These are phyloP conservation scores for Cossypha heuglini DNA, from an alignment of 2,797 vertebrate species.

Conservation along the genomic window DNA sequence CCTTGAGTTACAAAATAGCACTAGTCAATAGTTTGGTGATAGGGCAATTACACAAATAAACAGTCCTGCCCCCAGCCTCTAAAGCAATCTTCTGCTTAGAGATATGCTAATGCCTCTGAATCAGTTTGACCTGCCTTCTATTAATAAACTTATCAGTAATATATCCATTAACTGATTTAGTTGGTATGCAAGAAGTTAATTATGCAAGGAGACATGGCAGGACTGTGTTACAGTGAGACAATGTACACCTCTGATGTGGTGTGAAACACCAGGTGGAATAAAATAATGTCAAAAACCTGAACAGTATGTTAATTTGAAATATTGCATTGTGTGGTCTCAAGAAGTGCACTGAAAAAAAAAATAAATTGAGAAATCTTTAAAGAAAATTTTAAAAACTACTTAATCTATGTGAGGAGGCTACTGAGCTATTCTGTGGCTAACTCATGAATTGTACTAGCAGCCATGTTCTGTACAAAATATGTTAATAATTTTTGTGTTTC, in stretches of 20 bases:
- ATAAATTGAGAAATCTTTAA: neutral
- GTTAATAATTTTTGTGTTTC: neutral
- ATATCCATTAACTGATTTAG: constrained; percentile 32
- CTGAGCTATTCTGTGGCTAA: neutral
- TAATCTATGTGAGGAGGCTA: neutral
- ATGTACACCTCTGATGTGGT: neutral
- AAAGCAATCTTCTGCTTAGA: neutral
- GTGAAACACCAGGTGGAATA: neutral
- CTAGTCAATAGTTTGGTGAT: neutral
- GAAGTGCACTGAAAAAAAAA: neutral
- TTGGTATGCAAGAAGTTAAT: constrained; percentile 37
- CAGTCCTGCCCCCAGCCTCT: neutral
- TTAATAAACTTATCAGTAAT: constrained; percentile 51
- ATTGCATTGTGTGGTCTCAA: neutral
- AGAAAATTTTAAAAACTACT: neutral
- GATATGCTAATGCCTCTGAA: neutral
- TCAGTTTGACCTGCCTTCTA: neutral
- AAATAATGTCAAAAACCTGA: constrained; percentile 2
- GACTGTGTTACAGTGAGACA: constrained; percentile 33
- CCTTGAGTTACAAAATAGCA: neutral
- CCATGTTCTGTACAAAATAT: neutral
- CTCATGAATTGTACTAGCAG: neutral
- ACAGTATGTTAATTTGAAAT: neutral
- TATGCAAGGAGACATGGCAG: constrained; percentile 31
- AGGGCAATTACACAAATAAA: neutral